Evolutionary conservation across 2,888 invertebrate genomes (phyloP).

Genomic region (Cryptophagus acutangulus): DNA sequence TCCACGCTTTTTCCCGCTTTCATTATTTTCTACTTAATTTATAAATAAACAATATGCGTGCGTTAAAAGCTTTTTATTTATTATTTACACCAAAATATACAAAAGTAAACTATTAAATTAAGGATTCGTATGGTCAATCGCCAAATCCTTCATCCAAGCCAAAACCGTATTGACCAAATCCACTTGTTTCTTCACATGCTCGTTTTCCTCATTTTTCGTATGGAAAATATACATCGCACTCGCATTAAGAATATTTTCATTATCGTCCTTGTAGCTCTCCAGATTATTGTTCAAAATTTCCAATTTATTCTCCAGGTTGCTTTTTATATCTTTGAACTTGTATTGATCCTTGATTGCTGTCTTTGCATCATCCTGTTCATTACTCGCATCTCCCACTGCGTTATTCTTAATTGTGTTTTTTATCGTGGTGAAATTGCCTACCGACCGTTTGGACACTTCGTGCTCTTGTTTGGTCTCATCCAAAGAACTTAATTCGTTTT

Average conservation of each 20-base stretch:
- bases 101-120: slow-evolving; percentile 4
- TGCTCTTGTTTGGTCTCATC: no score
- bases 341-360: slow-evolving; percentile 12
- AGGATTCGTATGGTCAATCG: slow-evolving; percentile 11
- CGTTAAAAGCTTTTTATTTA: no score
- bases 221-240: slow-evolving; percentile 24
- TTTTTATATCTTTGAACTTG: slow-evolving; percentile 24
- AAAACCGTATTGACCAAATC: slow-evolving; percentile 29
- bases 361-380: slow-evolving; percentile 13
- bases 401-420: no score
- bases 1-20: no score
- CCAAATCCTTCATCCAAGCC: slow-evolving; percentile 30
- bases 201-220: slow-evolving; percentile 21
- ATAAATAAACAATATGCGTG: no score
- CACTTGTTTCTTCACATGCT: slow-evolving; percentile 27
- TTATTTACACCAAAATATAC: no score
- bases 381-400: no score
- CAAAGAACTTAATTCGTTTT: slow-evolving; percentile 17
- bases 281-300: slow-evolving; percentile 27
- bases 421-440: neutral
- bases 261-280: slow-evolving; percentile 23
- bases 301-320: slow-evolving; percentile 27
- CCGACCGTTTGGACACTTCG: neutral
- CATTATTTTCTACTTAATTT: no score
- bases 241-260: slow-evolving; percentile 26